Conservation (phyloP, 1,140 invertebrate genomes). For the Drosophila busckii region DNA sequence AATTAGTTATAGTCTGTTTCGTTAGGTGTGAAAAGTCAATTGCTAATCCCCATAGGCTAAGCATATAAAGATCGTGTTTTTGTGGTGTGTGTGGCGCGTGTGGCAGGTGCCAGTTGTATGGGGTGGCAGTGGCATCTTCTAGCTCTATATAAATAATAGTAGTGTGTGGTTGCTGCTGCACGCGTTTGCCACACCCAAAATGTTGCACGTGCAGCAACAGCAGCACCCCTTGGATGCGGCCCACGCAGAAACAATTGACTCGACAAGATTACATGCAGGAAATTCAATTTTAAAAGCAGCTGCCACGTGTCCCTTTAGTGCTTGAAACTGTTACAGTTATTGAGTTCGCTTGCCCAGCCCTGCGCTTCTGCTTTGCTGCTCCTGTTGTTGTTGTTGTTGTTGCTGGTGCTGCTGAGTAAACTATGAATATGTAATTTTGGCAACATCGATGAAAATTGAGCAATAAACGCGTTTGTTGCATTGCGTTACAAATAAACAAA, state of each 20-base stretch:
- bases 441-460: constrained; percentile 57
- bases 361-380: neutral
- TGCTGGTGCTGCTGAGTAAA: constrained; percentile 13
- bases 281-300: constrained; percentile 79
- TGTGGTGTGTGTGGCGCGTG: neutral
- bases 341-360: constrained; percentile 32
- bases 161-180: constrained; percentile 34
- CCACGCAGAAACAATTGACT: constrained; percentile 71
- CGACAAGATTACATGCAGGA: constrained; percentile 78
- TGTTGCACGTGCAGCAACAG: constrained; percentile 46
- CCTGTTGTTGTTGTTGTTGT: constrained; percentile 21
- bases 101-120: too few species aligned
- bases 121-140: constrained; percentile 52
- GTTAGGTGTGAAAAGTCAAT: constrained; percentile 3
- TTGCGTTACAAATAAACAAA: constrained; percentile 67
- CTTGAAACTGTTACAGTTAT: constrained; percentile 76
- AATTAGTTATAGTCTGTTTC: too few species aligned
- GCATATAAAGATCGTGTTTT: neutral
- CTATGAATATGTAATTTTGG: constrained; percentile 69
- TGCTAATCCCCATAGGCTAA: constrained; percentile 11
- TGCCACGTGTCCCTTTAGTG: constrained; percentile 78
- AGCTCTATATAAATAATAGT: constrained; percentile 69
- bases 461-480: constrained; percentile 62
- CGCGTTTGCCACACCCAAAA: constrained; percentile 28
- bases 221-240: constrained; percentile 1